Evolutionary conservation across 2,797 vertebrate species (phyloP).

Genomic region (Adrianichthys oophorus): DNA sequence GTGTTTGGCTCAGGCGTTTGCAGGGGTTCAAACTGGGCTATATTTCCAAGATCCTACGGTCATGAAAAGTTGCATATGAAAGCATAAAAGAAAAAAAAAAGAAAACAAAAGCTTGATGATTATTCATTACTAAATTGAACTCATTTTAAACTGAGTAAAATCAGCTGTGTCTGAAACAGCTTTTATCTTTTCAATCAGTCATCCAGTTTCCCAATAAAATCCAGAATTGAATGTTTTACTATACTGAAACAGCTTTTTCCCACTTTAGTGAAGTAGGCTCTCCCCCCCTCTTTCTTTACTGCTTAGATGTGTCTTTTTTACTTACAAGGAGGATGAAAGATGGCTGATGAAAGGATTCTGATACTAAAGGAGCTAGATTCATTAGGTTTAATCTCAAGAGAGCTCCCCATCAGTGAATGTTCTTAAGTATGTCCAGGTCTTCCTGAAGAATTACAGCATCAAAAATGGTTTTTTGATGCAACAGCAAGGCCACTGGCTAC

Average conservation of each 20-base stretch:
- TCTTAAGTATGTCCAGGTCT: constrained; percentile 12
- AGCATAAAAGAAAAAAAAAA: too few species aligned
- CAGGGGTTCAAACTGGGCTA: too few species aligned
- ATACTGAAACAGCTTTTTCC: constrained; percentile 14
- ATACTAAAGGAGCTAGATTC: constrained; percentile 20
- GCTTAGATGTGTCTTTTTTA: constrained; percentile 18
- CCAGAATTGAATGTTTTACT: constrained; percentile 21
- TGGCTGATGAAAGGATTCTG: constrained; percentile 32
- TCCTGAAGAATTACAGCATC: constrained; percentile 27
- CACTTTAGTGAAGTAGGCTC: constrained; percentile 16
- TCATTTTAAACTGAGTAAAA: constrained; percentile 18
- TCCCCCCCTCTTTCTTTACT: constrained; percentile 16
- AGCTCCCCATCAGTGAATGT: constrained; percentile 31
- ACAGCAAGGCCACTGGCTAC: constrained; percentile 24
- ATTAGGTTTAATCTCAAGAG: constrained; percentile 33
- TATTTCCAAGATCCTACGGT: too few species aligned
- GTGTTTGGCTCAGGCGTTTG: too few species aligned
- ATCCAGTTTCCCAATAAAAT: constrained; percentile 22
- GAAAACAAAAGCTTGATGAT: too few species aligned
- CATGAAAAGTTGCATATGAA: too few species aligned
- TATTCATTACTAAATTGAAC: too few species aligned
- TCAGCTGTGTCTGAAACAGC: constrained; percentile 27
- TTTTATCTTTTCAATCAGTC: constrained; percentile 4
- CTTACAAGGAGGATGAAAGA: constrained; percentile 26
- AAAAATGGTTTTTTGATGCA: constrained; percentile 40